phyloP scores from a whole-genome alignment of 2,113 vertebrate species.

The Oreocharis arfaki region DNA sequence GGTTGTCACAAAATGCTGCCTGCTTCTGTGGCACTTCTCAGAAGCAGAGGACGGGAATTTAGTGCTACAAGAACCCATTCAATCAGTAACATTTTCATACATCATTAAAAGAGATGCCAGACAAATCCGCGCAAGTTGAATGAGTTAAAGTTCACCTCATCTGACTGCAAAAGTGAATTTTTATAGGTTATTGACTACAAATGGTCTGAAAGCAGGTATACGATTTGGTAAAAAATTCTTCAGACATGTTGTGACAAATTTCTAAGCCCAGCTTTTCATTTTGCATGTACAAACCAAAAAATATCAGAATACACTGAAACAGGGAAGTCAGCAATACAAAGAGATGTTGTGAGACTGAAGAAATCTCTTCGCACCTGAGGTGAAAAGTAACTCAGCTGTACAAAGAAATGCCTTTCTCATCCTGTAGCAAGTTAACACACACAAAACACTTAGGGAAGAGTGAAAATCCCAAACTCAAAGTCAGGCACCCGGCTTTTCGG shows the following conservation, averaged over 20 bases:
- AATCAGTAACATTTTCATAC: not conserved
- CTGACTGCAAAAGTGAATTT: not conserved
- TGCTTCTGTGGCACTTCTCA: not conserved
- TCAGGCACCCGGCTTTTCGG: not conserved
- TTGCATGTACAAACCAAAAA: not conserved
- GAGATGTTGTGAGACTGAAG: not conserved
- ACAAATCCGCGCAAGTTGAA: not conserved
- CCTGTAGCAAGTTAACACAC: not conserved
- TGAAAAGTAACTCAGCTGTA: not conserved
- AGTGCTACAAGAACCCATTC: not conserved
- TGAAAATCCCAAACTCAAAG: not conserved
- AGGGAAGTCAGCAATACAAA: not conserved
- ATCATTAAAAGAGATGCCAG: not conserved
- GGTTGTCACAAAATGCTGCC: not conserved
- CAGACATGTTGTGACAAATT: not conserved
- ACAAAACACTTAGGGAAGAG: not conserved
- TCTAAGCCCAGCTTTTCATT: not conserved
- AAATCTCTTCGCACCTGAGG: not conserved
- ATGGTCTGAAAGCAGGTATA: not conserved
- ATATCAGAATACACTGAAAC: not conserved
- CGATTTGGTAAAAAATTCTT: not conserved
- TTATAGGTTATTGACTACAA: not conserved
- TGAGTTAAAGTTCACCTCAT: not conserved
- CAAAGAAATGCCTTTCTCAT: not conserved
- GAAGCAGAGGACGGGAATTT: not conserved